Percentiles rank a stretch among this genome's conserved stretches.
phyloP scores from a whole-genome alignment of 1,140 invertebrate genomes.

The Leptonema lineaticorne region DNA sequence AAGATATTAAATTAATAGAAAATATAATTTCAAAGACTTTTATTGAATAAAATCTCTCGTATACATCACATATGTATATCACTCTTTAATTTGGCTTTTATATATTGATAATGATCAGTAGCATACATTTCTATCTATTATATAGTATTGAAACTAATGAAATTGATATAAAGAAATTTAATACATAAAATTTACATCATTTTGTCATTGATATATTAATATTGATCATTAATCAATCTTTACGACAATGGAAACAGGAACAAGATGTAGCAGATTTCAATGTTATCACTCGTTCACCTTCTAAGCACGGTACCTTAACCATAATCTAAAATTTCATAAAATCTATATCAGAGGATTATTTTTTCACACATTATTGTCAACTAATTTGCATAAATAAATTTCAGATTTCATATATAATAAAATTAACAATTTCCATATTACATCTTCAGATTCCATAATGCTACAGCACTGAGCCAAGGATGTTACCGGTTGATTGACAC shows the following conservation, averaged over 20 bases:
- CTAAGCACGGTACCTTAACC: constrained; percentile 31
- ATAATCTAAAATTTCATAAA: constrained; percentile 25
- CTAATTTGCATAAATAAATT: neutral
- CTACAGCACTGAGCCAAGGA: constrained; percentile 87
- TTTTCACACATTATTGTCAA: neutral
- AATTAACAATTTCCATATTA: too few relatives aligned
- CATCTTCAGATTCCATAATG: constrained; percentile 83
- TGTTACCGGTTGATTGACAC: constrained; percentile 72
- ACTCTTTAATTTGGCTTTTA: too few relatives aligned
- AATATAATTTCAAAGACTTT: constrained; percentile 1
- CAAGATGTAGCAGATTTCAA: constrained; percentile 37
- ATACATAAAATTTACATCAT: too few relatives aligned
- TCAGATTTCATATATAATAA: neutral
- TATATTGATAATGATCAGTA: neutral
- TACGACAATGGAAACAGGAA: constrained; percentile 38
- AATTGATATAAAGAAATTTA: too few relatives aligned
- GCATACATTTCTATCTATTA: too few relatives aligned
- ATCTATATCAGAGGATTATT: too few relatives aligned
- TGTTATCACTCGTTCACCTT: constrained; percentile 35
- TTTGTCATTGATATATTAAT: neutral
- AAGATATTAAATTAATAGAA: neutral
- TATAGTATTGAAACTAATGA: too few relatives aligned
- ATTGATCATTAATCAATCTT: constrained; percentile 26
- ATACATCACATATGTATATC: constrained; percentile 23
- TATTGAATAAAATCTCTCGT: constrained; percentile 26